Percentiles rank a stretch among this genome's conserved stretches.
Conservation (phyloP, 2,113 vertebrate genomes). For the Varanus komodoensis region DNA sequence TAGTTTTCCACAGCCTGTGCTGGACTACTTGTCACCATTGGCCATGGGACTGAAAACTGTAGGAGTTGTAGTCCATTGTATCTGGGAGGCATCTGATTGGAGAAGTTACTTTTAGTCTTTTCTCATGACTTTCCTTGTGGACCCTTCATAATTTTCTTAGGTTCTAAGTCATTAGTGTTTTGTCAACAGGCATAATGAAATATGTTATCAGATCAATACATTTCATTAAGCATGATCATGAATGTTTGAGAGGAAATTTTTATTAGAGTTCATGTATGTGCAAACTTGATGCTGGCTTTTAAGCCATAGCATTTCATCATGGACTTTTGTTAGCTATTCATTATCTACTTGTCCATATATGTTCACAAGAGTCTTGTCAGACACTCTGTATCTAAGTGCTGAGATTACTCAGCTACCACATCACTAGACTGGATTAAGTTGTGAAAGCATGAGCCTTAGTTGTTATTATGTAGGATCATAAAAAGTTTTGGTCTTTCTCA, state of each 20-base stretch:
- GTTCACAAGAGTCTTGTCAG: neutral
- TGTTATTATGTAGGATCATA: neutral
- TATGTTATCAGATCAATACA: neutral
- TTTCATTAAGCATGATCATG: too few relatives aligned
- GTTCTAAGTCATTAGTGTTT: neutral
- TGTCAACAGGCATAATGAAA: neutral
- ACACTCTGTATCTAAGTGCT: neutral
- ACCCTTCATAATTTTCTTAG: neutral
- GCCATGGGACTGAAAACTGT: too few relatives aligned
- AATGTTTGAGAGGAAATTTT: neutral
- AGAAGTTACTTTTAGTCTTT: neutral
- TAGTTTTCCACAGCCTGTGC: too few relatives aligned
- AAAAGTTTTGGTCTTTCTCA: neutral
- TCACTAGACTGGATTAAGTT: too few relatives aligned
- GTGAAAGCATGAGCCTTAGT: too few relatives aligned
- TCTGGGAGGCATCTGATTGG: too few relatives aligned
- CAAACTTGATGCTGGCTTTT: neutral
- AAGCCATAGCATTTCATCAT: neutral
- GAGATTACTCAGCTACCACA: neutral
- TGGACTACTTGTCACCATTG: neutral
- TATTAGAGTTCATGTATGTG: neutral
- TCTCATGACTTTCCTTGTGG: neutral
- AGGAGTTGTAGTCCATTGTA: too few relatives aligned
- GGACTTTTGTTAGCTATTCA: neutral
- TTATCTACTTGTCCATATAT: neutral